Evolutionary conservation across 23 tunicate genomes (phyloP).

Genomic region (Aplidium turbinatum): DNA sequence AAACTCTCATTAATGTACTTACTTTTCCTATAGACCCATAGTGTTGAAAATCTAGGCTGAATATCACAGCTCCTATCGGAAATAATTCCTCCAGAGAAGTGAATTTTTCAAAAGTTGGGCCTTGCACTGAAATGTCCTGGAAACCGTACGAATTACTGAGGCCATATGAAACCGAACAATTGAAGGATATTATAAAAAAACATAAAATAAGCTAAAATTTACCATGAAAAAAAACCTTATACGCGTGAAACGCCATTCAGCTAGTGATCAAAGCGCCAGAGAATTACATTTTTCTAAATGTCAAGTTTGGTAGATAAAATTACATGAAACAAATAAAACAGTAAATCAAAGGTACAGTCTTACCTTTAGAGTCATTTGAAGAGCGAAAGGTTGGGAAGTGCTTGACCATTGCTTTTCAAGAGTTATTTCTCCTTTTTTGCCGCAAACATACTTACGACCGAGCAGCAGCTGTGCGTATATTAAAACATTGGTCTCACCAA

Average conservation of each 20-base stretch:
- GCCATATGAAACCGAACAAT: too few species aligned
- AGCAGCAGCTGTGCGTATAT: constrained; percentile 77
- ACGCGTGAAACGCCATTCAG: too few species aligned
- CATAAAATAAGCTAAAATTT: too few species aligned
- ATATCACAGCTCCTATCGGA: constrained; percentile 62
- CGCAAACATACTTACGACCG: constrained; percentile 82
- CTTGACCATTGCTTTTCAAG: constrained; percentile 89
- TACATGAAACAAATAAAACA: too few species aligned
- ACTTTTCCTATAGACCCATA: constrained; percentile 87
- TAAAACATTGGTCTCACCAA: constrained; percentile 71
- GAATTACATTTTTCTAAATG: too few species aligned
- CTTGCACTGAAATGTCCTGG: constrained; percentile 75
- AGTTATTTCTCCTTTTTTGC: constrained; percentile 64
- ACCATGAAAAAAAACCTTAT: too few species aligned
- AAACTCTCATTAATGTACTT: neutral
- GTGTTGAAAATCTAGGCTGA: constrained; percentile 52
- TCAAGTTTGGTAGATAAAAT: too few species aligned
- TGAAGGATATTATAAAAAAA: too few species aligned
- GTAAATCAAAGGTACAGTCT: neutral
- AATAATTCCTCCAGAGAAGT: constrained; percentile 57
- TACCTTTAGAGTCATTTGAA: constrained; percentile 74
- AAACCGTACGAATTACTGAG: neutral
- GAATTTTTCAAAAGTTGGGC: constrained; percentile 58
- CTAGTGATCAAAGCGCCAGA: too few species aligned
- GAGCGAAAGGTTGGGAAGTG: constrained; percentile 43